phyloP scores from a whole-genome alignment of 2,113 vertebrate genomes.

The Progne subis region DNA sequence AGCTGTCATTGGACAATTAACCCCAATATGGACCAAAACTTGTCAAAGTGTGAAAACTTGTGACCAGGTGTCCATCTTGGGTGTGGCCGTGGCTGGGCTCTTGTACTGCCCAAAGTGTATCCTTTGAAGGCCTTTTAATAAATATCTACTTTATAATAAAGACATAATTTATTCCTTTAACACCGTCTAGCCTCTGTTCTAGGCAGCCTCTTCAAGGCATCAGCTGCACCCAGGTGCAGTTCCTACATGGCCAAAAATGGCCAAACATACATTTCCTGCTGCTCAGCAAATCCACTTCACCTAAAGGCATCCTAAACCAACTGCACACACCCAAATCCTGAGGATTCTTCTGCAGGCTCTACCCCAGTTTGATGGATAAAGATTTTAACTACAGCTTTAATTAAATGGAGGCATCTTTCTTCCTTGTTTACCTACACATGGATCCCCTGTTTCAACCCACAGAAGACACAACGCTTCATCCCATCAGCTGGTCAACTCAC shows the following conservation, averaged over 20 bases:
- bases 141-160: neutral
- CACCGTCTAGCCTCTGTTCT: neutral
- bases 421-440: neutral
- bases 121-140: no score
- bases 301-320: neutral
- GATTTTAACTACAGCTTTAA: neutral
- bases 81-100: accelerated
- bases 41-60: neutral
- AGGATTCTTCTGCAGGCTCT: neutral
- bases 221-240: neutral
- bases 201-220: neutral
- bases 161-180: neutral
- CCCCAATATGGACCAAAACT: neutral
- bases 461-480: neutral
- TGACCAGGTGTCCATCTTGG: neutral
- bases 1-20: neutral
- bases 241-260: neutral
- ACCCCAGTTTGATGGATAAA: neutral
- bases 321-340: neutral
- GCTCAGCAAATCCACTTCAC: neutral
- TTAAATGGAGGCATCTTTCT: neutral
- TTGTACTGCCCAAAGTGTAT: neutral
- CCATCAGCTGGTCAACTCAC: neutral
- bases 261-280: neutral
- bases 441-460: neutral